These are phyloP conservation scores for Diphyllodes magnificus DNA, from an alignment of 2,113 vertebrate genomes.

Conservation along the genomic window DNA sequence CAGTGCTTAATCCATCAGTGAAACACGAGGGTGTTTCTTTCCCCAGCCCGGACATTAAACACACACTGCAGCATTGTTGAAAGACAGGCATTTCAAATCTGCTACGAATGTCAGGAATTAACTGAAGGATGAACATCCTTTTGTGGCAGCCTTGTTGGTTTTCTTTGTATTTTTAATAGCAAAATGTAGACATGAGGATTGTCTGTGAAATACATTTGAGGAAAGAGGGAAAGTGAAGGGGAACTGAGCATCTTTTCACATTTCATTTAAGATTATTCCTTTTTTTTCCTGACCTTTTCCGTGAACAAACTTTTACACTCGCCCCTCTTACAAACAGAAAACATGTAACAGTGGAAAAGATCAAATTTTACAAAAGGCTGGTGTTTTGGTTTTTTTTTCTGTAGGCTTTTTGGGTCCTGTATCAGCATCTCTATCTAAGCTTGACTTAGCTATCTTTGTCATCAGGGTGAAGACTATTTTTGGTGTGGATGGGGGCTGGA, in stretches of 20 bases:
- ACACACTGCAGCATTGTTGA: not conserved
- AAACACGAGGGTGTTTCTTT: not conserved
- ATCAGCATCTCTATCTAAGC: not conserved
- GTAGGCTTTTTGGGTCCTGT: not conserved
- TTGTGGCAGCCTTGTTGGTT: not conserved
- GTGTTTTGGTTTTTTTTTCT: not conserved
- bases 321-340: not conserved
- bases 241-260: not conserved
- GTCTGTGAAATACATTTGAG: not conserved
- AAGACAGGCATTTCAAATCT: not conserved
- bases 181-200: not conserved
- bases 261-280: not conserved
- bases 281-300: not conserved
- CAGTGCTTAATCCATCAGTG: not conserved
- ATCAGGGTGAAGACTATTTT: not conserved
- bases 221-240: not conserved
- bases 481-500: not conserved
- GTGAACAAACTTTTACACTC: not conserved
- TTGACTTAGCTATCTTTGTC: not conserved
- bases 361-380: not conserved
- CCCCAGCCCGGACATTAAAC: fast-evolving
- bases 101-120: not conserved
- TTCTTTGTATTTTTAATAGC: not conserved
- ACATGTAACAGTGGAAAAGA: not conserved
- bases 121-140: constrained; percentile 21